A percentile compares a stretch with the other conserved stretches of the same genome.
These are phyloP conservation scores for Echinops telfairi DNA, from an alignment of 2,113 vertebrate genomes.

Conservation along the genomic window DNA sequence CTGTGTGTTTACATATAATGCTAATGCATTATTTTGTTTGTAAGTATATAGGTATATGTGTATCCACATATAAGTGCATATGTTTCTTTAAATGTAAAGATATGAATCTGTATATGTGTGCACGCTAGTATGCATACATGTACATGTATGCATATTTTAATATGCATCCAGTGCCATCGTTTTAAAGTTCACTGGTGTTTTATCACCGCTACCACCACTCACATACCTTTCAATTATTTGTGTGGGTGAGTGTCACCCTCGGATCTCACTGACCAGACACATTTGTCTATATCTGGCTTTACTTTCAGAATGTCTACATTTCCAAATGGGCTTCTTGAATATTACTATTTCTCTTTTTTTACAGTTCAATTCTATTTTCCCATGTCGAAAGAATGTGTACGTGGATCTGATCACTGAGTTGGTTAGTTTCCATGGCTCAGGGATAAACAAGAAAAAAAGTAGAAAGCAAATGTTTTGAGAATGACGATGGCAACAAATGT, in stretches of 20 bases:
- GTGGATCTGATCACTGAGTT: not conserved
- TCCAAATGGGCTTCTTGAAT: conserved; percentile 28
- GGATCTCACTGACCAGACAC: not conserved
- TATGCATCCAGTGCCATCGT: not conserved
- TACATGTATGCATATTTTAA: not conserved
- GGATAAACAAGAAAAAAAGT: not conserved
- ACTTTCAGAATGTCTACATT: not conserved
- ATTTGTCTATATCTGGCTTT: conserved; percentile 29
- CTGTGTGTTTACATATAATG: not conserved
- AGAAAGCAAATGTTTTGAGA: too few species aligned
- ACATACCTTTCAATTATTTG: too few species aligned
- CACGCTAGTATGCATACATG: too few species aligned
- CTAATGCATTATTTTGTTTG: not conserved
- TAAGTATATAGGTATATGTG: not conserved
- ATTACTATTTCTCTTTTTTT: not conserved
- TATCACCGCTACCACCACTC: not conserved
- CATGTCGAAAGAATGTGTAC: not conserved
- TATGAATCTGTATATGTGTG: too few species aligned
- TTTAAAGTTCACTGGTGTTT: not conserved
- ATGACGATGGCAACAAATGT: too few species aligned
- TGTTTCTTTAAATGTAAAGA: not conserved
- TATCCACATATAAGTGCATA: not conserved
- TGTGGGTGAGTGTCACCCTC: not conserved
- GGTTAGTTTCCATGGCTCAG: conserved; percentile 18
- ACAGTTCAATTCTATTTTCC: not conserved